These are phyloP conservation scores for Tadarida brasiliensis DNA, from an alignment of 2,797 vertebrate genomes.

Conservation along the genomic window DNA sequence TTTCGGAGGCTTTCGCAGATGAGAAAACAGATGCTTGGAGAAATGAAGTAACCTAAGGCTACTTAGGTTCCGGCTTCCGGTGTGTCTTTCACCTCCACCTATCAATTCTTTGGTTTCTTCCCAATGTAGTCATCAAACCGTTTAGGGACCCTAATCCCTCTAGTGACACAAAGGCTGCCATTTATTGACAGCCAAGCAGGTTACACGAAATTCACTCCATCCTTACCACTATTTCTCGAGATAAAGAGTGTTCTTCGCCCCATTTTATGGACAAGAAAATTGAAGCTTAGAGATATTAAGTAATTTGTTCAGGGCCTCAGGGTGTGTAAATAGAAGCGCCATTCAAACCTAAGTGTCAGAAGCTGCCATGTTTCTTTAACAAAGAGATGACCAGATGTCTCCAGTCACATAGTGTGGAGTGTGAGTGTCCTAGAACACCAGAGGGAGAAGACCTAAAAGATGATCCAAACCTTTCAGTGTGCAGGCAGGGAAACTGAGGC, in stretches of 20 bases:
- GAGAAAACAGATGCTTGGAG: conserved; percentile 32
- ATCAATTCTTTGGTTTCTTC: conserved; percentile 1
- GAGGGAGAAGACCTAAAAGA: not conserved
- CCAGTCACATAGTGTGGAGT: not conserved
- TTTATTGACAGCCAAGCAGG: not conserved
- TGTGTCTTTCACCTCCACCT: not conserved
- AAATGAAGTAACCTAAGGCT: not conserved
- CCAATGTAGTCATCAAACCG: not conserved
- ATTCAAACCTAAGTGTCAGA: not conserved
- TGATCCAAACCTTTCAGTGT: not conserved
- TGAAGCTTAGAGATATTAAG: not conserved
- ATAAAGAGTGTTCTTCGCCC: conserved; percentile 32
- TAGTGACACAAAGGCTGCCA: not conserved
- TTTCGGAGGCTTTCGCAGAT: not conserved
- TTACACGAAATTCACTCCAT: not conserved
- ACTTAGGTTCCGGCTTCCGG: not conserved
- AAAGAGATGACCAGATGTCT: not conserved
- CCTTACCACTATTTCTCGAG: not conserved
- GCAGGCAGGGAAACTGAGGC: not conserved
- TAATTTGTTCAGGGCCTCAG: not conserved
- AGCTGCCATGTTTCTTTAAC: not conserved
- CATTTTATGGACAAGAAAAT: conserved; percentile 40
- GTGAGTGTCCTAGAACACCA: not conserved
- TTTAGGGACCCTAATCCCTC: not conserved
- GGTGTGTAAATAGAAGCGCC: not conserved